A percentile compares a stretch with the other conserved stretches of the same genome.
Conservation (phyloP, 2,888 invertebrate species). For the Nomada lathburiana region DNA sequence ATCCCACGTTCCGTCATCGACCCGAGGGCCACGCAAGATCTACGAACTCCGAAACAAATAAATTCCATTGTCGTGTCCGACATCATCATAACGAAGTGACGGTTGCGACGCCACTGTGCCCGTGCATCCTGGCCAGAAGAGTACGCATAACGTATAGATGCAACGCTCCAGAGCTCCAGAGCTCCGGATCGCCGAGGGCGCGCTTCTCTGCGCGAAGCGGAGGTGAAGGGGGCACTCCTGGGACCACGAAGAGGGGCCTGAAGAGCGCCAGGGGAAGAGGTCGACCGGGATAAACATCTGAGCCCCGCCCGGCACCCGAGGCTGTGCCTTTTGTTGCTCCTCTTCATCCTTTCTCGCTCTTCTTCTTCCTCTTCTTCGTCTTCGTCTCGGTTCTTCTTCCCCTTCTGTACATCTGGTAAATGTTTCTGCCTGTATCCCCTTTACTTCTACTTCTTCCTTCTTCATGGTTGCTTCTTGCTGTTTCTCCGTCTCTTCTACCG, state of each 20-base stretch:
- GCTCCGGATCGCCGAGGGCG: slow-evolving; percentile 78
- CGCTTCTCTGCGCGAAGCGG: slow-evolving; percentile 77
- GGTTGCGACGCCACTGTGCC: slow-evolving; percentile 80
- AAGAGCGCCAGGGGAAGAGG: slow-evolving; percentile 78
- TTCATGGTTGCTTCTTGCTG: slow-evolving; percentile 11
- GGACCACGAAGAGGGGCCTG: slow-evolving; percentile 70
- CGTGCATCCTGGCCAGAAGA: slow-evolving; percentile 78
- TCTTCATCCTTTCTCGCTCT: slow-evolving; percentile 67
- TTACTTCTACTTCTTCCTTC: slow-evolving; percentile 30
- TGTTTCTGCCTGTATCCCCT: slow-evolving; percentile 30
- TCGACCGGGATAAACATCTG: slow-evolving; percentile 84
- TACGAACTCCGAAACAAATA: no score
- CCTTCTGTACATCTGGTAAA: slow-evolving; percentile 5
- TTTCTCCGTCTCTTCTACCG: slow-evolving; percentile 18
- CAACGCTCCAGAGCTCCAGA: slow-evolving; percentile 66
- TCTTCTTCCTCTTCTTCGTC: slow-evolving; percentile 38
- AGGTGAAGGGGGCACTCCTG: slow-evolving; percentile 76
- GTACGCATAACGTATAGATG: slow-evolving; percentile 75
- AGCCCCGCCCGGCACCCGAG: slow-evolving; percentile 84
- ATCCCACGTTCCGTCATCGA: no score
- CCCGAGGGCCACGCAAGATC: no score
- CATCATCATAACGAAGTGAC: slow-evolving; percentile 16
- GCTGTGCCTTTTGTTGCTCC: slow-evolving; percentile 79
- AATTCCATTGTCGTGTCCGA: neutral
- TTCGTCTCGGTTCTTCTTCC: slow-evolving; percentile 35